phyloP scores from a whole-genome alignment of 2,797 vertebrate species.

The Esox masquinongy region DNA sequence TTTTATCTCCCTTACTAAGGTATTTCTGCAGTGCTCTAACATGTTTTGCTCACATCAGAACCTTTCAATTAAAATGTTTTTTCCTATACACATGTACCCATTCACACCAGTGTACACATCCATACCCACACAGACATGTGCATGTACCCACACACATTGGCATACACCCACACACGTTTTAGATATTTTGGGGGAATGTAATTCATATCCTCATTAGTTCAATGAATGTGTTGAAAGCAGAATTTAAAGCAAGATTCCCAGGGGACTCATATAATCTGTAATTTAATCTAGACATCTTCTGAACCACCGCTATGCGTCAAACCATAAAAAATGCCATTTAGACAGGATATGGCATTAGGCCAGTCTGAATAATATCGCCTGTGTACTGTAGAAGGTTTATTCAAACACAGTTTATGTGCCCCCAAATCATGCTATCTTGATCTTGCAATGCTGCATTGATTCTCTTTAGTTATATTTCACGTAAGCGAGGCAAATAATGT shows the following conservation, averaged over 20 bases:
- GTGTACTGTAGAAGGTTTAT: slow-evolving; percentile 35
- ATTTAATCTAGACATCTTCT: slow-evolving; percentile 48
- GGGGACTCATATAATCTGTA: slow-evolving; percentile 52
- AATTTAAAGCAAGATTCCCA: slow-evolving; percentile 56
- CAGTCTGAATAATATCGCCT: slow-evolving; percentile 43
- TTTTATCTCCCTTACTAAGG: too few species aligned
- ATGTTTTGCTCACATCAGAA: slow-evolving; percentile 59
- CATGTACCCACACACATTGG: background rate
- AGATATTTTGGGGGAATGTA: slow-evolving; percentile 58
- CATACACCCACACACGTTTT: slow-evolving; percentile 20
- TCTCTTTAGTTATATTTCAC: slow-evolving; percentile 24
- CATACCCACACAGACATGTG: slow-evolving; percentile 41
- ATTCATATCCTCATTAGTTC: slow-evolving; percentile 72
- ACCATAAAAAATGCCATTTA: slow-evolving; percentile 56
- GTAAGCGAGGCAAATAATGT: slow-evolving; percentile 35
- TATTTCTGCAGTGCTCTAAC: slow-evolving; percentile 53
- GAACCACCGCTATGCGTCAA: slow-evolving; percentile 38
- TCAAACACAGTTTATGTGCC: slow-evolving; percentile 39
- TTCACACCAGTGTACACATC: background rate
- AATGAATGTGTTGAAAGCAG: slow-evolving; percentile 62
- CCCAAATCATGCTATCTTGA: slow-evolving; percentile 32
- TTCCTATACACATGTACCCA: background rate
- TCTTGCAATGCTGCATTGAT: slow-evolving; percentile 20
- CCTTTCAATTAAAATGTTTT: too few species aligned
- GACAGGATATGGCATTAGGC: slow-evolving; percentile 48